Evolutionary conservation across 1,140 invertebrate genomes (phyloP).

Genomic region (Ceratosolen solmsi): DNA sequence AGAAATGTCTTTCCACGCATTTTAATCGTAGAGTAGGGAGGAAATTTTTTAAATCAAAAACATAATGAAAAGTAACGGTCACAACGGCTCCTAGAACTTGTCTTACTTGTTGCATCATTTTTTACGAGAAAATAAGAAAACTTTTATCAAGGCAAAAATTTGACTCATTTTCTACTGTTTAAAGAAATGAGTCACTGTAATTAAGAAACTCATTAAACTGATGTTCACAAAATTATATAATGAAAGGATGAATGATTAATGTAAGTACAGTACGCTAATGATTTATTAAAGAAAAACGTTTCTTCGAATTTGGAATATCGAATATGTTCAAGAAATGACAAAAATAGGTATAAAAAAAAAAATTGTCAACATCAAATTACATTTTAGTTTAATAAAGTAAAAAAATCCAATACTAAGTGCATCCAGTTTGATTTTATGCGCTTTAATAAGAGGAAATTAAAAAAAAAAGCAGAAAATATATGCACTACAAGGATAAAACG

Average conservation of each 20-base stretch:
- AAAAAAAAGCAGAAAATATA: neutral
- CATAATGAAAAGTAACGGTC: neutral
- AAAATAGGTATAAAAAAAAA: too few species aligned
- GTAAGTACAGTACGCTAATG: too few species aligned
- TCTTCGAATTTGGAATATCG: too few species aligned
- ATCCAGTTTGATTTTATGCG: too few species aligned
- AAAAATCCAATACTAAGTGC: too few species aligned
- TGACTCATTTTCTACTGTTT: conserved; percentile 7
- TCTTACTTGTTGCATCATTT: neutral
- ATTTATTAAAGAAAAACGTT: too few species aligned
- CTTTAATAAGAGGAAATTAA: neutral
- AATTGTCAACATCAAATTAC: too few species aligned
- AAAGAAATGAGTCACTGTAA: neutral
- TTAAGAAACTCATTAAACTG: neutral
- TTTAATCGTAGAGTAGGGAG: neutral
- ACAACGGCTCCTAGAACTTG: neutral
- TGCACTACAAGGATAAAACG: too few species aligned
- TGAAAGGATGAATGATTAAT: neutral
- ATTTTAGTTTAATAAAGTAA: too few species aligned
- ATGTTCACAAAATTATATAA: neutral
- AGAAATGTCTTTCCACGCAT: neutral
- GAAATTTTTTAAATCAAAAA: neutral
- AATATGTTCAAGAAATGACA: too few species aligned
- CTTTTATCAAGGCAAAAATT: neutral
- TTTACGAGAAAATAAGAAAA: conserved; percentile 18